phyloP scores from a whole-genome alignment of 2,797 vertebrate species.

The Pangasius krempfi region DNA sequence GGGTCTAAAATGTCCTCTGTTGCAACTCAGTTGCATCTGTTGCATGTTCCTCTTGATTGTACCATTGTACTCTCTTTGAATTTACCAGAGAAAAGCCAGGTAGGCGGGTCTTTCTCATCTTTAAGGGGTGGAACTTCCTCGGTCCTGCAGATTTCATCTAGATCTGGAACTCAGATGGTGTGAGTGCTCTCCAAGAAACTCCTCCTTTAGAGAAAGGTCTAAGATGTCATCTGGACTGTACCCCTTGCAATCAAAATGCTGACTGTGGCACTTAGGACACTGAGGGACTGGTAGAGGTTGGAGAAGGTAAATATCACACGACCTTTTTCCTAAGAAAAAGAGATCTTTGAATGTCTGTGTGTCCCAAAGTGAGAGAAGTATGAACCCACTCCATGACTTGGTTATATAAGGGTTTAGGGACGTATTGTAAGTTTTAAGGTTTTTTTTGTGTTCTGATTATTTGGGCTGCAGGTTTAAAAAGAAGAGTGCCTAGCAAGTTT shows the following conservation, averaged over 20 bases:
- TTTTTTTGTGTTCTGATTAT: not conserved
- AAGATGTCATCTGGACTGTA: not conserved
- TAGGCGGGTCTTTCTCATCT: not conserved
- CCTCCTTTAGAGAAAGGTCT: not conserved
- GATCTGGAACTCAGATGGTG: not conserved
- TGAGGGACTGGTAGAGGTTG: not conserved
- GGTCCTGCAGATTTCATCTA: too few relatives aligned
- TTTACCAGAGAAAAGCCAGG: too few relatives aligned
- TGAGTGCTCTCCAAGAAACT: not conserved
- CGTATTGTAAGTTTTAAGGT: too few relatives aligned
- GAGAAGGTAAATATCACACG: not conserved
- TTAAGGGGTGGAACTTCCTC: not conserved
- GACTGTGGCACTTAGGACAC: not conserved
- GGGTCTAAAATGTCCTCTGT: not conserved
- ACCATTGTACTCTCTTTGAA: too few relatives aligned
- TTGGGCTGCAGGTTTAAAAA: not conserved
- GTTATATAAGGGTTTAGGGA: not conserved
- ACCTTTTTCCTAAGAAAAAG: too few relatives aligned
- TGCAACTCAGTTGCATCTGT: not conserved
- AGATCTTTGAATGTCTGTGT: too few relatives aligned
- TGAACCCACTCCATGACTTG: not conserved
- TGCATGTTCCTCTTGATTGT: not conserved
- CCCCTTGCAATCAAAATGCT: not conserved
- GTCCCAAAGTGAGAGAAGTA: not conserved
- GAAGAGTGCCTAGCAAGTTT: not conserved